phyloP scores from a whole-genome alignment of 1,140 invertebrate genomes.

The Microplitis demolitor region DNA sequence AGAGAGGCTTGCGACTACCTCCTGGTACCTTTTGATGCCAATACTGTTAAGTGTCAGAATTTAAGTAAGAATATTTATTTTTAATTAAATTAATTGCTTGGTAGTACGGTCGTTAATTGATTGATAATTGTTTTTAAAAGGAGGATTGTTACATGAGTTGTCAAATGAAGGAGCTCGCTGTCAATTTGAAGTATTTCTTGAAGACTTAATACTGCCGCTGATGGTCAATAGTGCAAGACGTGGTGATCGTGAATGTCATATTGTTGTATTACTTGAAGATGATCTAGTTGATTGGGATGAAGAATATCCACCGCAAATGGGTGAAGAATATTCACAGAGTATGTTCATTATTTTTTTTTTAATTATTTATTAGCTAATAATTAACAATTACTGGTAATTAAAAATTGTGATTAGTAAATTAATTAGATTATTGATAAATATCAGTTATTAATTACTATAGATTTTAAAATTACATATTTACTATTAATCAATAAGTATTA shows the following conservation, averaged over 20 bases:
- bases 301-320: conserved; percentile 98
- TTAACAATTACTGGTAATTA: no score
- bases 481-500: no score
- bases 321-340: conserved; percentile 97
- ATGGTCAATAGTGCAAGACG: conserved; percentile 95
- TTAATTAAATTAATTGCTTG: conserved; percentile 17
- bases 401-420: no score
- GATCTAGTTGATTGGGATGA: conserved; percentile 98
- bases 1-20: conserved; percentile 98
- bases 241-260: conserved; percentile 87
- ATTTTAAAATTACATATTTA: no score
- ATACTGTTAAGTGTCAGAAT: conserved; percentile 94
- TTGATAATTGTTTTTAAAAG: conserved; percentile 59
- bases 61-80: conserved; percentile 72
- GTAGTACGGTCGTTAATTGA: no score
- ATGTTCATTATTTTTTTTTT: conserved; percentile 40
- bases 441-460: no score
- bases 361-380: no score
- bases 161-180: conserved; percentile 97
- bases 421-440: no score
- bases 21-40: conserved; percentile 95
- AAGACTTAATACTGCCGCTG: conserved; percentile 91
- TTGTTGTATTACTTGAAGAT: conserved; percentile 95
- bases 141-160: conserved; percentile 95
- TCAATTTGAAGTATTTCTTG: conserved; percentile 96